A percentile compares a stretch with the other conserved stretches of the same genome.
These are phyloP conservation scores for Phortica variegata DNA, from an alignment of 1,140 invertebrate genomes.

Conservation along the genomic window DNA sequence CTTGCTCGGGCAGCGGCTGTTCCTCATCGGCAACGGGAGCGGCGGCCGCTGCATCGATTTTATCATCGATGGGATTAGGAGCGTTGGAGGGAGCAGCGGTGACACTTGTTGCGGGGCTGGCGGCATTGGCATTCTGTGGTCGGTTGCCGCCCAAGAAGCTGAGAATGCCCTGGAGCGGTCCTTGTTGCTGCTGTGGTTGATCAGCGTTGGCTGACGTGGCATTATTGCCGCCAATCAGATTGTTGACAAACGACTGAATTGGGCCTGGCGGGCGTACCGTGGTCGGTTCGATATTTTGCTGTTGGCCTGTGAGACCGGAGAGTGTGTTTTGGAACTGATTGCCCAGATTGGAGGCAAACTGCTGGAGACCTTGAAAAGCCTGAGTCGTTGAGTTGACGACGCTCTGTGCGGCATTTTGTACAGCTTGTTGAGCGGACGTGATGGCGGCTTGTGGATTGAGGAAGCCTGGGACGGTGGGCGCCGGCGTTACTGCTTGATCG, in stretches of 20 bases:
- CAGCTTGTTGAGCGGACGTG: constrained; percentile 35
- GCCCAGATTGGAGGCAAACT: constrained; percentile 47
- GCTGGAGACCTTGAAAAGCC: constrained; percentile 49
- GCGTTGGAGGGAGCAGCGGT: constrained; percentile 18
- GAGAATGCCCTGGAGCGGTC: constrained; percentile 42
- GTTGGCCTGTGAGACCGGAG: constrained; percentile 33
- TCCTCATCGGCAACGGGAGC: too few relatives aligned
- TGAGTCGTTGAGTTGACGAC: constrained; percentile 45
- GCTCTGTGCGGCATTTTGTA: constrained; percentile 42
- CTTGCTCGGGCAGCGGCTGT: constrained; percentile 15
- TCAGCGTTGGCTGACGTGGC: constrained; percentile 20
- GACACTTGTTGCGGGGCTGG: not conserved
- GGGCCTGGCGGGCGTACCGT: constrained; percentile 44
- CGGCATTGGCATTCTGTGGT: constrained; percentile 29
- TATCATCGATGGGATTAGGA: constrained; percentile 29
- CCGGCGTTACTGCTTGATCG: constrained; percentile 19
- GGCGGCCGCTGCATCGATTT: constrained; percentile 27
- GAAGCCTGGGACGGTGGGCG: constrained; percentile 41
- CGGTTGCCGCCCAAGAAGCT: constrained; percentile 49
- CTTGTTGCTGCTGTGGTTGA: constrained; percentile 14
- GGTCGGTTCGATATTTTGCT: constrained; percentile 29
- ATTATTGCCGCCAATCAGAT: constrained; percentile 36
- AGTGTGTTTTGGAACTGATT: constrained; percentile 48
- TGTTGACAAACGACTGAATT: constrained; percentile 46
- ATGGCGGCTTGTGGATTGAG: constrained; percentile 41